Base-by-base conservation (phyloP, 2,797 vertebrate species). In the Loris lydekkerianus region DNA sequence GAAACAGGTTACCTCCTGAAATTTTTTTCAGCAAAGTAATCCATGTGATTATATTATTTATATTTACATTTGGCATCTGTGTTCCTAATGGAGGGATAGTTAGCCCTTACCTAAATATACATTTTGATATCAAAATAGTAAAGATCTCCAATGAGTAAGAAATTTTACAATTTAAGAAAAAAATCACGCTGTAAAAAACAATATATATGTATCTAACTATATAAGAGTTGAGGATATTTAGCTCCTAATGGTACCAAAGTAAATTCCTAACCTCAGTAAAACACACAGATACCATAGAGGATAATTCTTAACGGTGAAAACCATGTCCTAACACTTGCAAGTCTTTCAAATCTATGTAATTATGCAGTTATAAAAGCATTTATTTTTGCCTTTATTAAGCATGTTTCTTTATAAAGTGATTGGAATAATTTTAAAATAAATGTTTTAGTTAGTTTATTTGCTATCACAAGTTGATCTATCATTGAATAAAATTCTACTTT, bases 181-280 rank as follows among this genome's bases (percentile, higher is more conserved):
- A 56, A 61, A 58, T 70, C 17, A 88, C 84, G 34, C 34, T 91
- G 29, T 73, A 67, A 37, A 73, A 67, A 65, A 63, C 76, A 13
- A 37, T 31, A 58, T 40, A 5, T 63, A 23, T 14, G 49, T 69
- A 72, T 83, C 85, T 89, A 80, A 63, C 11, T 61, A 61, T 81
- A 72, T 58, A 1, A 4, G 72, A 81, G 11, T 90, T 92, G 23
- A 93, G 13, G 43, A 63, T 94, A 87, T 49, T 86, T 70, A 93
- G 27, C 72, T 18, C 53, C 10, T 23, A 13, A 40, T 72, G 11
- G 46, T 20, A 65, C 10, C 76, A 80, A 92, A 58, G 13, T 78
- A 89, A 75, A 91, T 76, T 76, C 5, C 37, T 96, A 93, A 75
- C n/a, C 14, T 81, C 43, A 67, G 86, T 84, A 82, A 95, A 86